A percentile compares a stretch with the other conserved stretches of the same genome.
Evolutionary conservation across 2,888 invertebrate species (phyloP).

Genomic region (Ptilodon capucinus): DNA sequence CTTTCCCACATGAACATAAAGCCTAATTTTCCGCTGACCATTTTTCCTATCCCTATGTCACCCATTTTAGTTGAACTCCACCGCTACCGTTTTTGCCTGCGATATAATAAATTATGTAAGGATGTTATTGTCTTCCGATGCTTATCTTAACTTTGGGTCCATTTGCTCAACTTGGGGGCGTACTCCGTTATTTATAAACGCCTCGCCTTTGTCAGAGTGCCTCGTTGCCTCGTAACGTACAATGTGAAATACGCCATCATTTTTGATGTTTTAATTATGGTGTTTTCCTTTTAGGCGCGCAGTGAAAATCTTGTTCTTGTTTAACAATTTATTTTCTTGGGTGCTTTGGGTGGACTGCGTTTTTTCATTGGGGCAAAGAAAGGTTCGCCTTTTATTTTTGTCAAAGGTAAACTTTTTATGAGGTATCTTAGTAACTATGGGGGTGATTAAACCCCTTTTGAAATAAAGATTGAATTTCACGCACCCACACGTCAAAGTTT

Average conservation of each 20-base stretch:
- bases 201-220: constrained; percentile 20
- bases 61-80: constrained; percentile 19
- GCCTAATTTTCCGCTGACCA: background rate
- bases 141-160: constrained; percentile 62
- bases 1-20: no score
- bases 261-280: constrained; percentile 31
- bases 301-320: constrained; percentile 25
- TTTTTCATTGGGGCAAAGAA: background rate
- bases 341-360: no score
- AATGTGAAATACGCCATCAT: constrained; percentile 25
- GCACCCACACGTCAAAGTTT: no score
- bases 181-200: constrained; percentile 57
- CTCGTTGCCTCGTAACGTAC: constrained; percentile 15
- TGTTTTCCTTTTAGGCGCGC: constrained; percentile 13
- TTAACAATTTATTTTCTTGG: background rate
- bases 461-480: no score
- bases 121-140: constrained; percentile 70
- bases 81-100: constrained; percentile 58
- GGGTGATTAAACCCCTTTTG: no score
- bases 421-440: no score
- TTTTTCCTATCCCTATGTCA: constrained; percentile 19
- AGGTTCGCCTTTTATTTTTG: background rate
- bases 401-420: background rate
- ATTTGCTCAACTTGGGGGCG: constrained; percentile 39
- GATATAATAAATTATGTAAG: constrained; percentile 72